Evolutionary conservation across 2,113 vertebrate genomes (phyloP).

Genomic region (Corydoras sp.): DNA sequence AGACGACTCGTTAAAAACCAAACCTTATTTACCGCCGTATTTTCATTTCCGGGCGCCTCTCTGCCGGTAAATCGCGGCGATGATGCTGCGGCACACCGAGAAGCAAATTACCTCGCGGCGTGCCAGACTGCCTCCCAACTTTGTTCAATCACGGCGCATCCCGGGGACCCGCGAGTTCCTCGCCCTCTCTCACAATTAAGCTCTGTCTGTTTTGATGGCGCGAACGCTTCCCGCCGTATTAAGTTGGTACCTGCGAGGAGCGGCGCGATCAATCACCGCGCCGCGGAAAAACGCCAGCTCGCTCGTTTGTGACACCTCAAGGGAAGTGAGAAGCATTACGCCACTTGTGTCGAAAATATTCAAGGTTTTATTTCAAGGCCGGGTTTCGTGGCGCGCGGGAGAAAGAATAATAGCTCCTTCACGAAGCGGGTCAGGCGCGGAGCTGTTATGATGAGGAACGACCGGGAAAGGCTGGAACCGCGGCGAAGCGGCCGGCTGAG

Average conservation of each 20-base stretch:
- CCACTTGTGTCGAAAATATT: neutral
- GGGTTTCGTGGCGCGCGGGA: neutral
- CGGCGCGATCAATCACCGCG: neutral
- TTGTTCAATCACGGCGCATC: neutral
- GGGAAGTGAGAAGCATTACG: neutral
- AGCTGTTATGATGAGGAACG: constrained; percentile 5
- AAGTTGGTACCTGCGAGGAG: constrained; percentile 7
- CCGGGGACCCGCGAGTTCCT: neutral
- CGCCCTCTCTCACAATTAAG: neutral
- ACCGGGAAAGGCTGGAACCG: neutral
- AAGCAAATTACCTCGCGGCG: constrained; percentile 15
- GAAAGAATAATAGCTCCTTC: neutral
- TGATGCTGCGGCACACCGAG: neutral
- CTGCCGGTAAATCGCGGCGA: constrained; percentile 20
- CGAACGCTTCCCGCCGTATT: neutral
- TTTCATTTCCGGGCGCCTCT: neutral
- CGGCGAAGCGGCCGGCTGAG: too few relatives aligned
- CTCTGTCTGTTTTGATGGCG: neutral
- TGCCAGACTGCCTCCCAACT: neutral
- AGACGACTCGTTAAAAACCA: neutral
- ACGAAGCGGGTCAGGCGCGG: constrained; percentile 1
- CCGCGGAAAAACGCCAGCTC: neutral
- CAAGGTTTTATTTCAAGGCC: constrained; percentile 4
- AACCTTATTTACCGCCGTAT: neutral
- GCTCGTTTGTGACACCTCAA: constrained; percentile 4